These are phyloP conservation scores for Catajapyx aquilonaris DNA, from an alignment of 1,140 invertebrate species.

Conservation along the genomic window DNA sequence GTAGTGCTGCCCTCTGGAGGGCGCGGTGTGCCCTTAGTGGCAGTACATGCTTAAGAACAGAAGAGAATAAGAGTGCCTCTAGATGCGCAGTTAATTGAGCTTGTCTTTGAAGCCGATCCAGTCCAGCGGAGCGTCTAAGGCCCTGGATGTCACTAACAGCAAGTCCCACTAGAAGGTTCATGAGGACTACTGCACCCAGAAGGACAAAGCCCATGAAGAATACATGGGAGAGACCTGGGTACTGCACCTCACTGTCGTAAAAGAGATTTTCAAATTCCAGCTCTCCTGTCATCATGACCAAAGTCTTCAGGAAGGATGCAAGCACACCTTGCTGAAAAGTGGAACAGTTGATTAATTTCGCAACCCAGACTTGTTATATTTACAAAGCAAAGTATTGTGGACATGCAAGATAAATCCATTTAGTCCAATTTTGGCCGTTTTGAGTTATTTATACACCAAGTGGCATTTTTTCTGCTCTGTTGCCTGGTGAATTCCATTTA, in stretches of 20 bases:
- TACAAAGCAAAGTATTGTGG: too few relatives aligned
- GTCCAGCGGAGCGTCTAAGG: slow-evolving; percentile 45
- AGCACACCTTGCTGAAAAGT: slow-evolving; percentile 27
- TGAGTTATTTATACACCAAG: too few relatives aligned
- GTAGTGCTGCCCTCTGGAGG: slow-evolving; percentile 40
- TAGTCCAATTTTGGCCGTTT: too few relatives aligned
- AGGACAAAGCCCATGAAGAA: slow-evolving; percentile 56
- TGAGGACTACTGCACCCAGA: slow-evolving; percentile 61
- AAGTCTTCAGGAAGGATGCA: slow-evolving; percentile 45
- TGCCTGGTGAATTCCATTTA: too few relatives aligned
- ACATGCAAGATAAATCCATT: too few relatives aligned
- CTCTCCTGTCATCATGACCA: slow-evolving; percentile 77
- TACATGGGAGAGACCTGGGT: slow-evolving; percentile 38
- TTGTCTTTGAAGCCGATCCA: slow-evolving; percentile 54
- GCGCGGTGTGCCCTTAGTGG: slow-evolving; percentile 37
- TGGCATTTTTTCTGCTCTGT: too few relatives aligned
- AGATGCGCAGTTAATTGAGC: slow-evolving; percentile 55
- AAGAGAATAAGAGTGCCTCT: slow-evolving; percentile 59
- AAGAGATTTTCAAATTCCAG: slow-evolving; percentile 68
- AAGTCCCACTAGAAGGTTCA: slow-evolving; percentile 63
- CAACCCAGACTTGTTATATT: too few relatives aligned
- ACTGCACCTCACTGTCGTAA: slow-evolving; percentile 29
- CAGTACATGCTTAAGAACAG: slow-evolving; percentile 34
- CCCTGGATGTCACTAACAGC: slow-evolving; percentile 58
- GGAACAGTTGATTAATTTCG: too few relatives aligned